Conservation (phyloP, 2,888 invertebrate genomes). For the Drosophila yooni region DNA sequence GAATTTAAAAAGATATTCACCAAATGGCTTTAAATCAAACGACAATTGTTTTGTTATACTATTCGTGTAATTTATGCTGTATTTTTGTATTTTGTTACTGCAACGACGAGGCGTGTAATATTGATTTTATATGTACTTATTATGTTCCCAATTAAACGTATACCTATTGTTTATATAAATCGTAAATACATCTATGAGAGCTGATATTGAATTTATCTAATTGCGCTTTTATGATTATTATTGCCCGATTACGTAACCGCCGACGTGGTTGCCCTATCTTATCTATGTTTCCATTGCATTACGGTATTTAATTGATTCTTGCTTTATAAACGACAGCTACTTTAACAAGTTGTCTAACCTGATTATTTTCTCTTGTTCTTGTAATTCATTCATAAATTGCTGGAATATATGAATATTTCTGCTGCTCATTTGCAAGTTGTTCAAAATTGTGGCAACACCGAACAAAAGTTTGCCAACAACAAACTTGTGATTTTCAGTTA, state of each 20-base stretch:
- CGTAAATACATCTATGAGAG: conserved; percentile 26
- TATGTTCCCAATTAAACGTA: conserved; percentile 61
- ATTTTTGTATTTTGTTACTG: conserved; percentile 69
- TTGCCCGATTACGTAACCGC: conserved; percentile 18
- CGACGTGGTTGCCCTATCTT: conserved; percentile 12
- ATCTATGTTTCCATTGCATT: conserved; percentile 13
- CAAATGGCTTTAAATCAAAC: conserved; percentile 75
- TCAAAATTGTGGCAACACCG: background rate
- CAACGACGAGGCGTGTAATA: conserved; percentile 50
- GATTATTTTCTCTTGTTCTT: background rate
- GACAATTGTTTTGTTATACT: conserved; percentile 71
- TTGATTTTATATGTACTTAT: conserved; percentile 60
- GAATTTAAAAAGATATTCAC: conserved; percentile 54
- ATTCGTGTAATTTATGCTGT: conserved; percentile 72
- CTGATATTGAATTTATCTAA: conserved; percentile 23
- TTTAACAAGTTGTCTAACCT: background rate
- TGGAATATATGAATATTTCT: background rate
- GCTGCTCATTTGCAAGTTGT: background rate
- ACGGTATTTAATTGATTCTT: background rate
- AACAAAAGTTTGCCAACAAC: background rate
- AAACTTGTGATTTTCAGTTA: background rate
- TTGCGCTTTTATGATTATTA: background rate
- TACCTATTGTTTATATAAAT: conserved; percentile 56
- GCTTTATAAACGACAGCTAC: background rate
- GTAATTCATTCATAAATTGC: background rate